Evolutionary conservation across 1,140 invertebrate genomes (phyloP).

Genomic region (Rhagoletis pomonella): DNA sequence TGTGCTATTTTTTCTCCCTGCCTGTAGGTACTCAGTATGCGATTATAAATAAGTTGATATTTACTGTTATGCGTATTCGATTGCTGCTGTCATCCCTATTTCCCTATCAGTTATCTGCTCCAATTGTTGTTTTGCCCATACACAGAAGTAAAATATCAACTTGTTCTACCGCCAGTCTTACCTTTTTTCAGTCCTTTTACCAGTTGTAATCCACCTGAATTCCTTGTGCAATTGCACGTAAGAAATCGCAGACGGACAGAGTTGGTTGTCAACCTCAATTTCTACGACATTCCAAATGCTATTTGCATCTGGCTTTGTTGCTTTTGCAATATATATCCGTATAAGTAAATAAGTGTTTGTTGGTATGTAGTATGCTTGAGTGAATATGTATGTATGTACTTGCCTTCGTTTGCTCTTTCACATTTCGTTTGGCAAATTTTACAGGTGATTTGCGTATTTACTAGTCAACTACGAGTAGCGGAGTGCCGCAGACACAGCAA

Average conservation of each 20-base stretch:
- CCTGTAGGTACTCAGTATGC: no score
- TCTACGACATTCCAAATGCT: neutral
- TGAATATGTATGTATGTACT: neutral
- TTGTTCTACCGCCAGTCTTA: neutral
- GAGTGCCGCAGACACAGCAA: neutral
- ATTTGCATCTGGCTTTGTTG: no score
- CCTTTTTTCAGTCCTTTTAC: neutral
- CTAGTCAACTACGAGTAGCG: neutral
- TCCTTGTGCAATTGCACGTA: conserved; percentile 50
- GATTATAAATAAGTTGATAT: neutral
- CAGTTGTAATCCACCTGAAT: conserved; percentile 50
- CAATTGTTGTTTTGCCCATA: neutral
- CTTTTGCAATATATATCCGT: neutral
- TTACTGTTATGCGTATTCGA: conserved; percentile 1
- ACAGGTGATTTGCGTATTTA: conserved; percentile 50
- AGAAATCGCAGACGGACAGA: conserved; percentile 49
- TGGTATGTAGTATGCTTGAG: neutral
- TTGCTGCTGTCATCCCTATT: neutral
- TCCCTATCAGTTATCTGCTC: neutral
- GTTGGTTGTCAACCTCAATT: neutral
- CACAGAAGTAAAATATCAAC: no score
- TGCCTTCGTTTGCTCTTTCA: neutral
- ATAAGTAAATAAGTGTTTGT: neutral
- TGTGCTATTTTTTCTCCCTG: no score
- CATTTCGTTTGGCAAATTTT: conserved; percentile 50